A percentile compares a stretch with the other conserved stretches of the same genome.
Conservation (phyloP, 2,888 invertebrate species). For the Antheraea assamensis region DNA sequence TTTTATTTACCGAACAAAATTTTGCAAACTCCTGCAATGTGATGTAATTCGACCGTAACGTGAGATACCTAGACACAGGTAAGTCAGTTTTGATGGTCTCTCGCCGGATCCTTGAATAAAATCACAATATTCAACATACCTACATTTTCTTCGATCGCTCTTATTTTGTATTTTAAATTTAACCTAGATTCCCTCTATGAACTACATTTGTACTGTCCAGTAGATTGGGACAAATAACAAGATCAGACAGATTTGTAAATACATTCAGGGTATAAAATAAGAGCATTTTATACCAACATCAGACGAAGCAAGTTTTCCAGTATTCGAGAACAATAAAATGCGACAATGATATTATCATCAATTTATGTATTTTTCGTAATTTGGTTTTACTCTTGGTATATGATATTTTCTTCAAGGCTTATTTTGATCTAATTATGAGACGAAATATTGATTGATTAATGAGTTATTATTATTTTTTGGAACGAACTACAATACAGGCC, state of each 20-base stretch:
- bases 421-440: too few species aligned
- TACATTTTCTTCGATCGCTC: slow-evolving; percentile 9
- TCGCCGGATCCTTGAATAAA: slow-evolving; percentile 14
- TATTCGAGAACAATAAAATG: slow-evolving; percentile 2
- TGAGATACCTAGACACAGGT: slow-evolving; percentile 1
- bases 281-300: slow-evolving; percentile 29
- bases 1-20: slow-evolving; percentile 4
- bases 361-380: too few species aligned
- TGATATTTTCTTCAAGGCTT: too few species aligned
- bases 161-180: slow-evolving; percentile 16
- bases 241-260: slow-evolving; percentile 24
- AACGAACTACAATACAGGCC: too few species aligned
- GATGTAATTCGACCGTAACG: slow-evolving; percentile 5
- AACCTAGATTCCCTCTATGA: neutral
- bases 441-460: too few species aligned
- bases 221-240: slow-evolving; percentile 25
- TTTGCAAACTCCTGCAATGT: neutral
- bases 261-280: slow-evolving; percentile 28
- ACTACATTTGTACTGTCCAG: slow-evolving; percentile 13
- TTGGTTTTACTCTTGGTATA: too few species aligned
- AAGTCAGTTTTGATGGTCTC: slow-evolving; percentile 13
- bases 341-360: too few species aligned
- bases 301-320: slow-evolving; percentile 27
- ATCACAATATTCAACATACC: slow-evolving; percentile 20
- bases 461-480: too few species aligned